phyloP scores from a whole-genome alignment of 2,113 vertebrate species.

The Carettochelys insculpta region DNA sequence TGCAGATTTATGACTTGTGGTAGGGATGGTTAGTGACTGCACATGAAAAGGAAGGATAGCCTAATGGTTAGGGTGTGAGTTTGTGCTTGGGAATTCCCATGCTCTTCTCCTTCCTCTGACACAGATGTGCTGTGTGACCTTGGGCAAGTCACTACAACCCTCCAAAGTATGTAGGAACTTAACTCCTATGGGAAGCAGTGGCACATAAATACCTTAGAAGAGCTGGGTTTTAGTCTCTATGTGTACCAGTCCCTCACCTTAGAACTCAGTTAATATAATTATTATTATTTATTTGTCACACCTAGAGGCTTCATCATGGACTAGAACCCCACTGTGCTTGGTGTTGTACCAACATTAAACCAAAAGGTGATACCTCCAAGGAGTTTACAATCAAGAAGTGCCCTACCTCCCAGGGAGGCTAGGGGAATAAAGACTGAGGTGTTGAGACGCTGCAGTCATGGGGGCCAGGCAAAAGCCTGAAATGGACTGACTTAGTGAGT shows the following conservation, averaged over 20 bases:
- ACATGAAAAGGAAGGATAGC: background rate
- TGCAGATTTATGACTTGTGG: background rate
- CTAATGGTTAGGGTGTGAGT: accelerated
- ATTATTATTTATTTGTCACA: background rate
- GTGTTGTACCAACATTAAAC: background rate
- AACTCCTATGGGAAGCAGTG: no score
- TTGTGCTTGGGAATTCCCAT: background rate
- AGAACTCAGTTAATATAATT: background rate
- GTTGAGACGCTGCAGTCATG: background rate
- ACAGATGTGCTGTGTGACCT: background rate
- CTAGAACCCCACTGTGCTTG: background rate
- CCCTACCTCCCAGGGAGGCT: background rate
- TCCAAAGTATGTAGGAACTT: no score
- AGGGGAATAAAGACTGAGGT: background rate
- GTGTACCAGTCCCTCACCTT: background rate
- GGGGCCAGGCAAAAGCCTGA: background rate
- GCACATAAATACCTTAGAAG: background rate
- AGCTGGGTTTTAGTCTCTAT: background rate
- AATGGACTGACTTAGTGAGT: background rate
- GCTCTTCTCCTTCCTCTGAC: background rate
- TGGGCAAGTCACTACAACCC: background rate
- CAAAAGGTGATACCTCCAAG: background rate
- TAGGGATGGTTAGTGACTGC: background rate
- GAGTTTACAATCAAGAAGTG: background rate
- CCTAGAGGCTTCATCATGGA: background rate